Conservation (phyloP, 2,797 vertebrate species). For the Notoglanidium macrostoma region DNA sequence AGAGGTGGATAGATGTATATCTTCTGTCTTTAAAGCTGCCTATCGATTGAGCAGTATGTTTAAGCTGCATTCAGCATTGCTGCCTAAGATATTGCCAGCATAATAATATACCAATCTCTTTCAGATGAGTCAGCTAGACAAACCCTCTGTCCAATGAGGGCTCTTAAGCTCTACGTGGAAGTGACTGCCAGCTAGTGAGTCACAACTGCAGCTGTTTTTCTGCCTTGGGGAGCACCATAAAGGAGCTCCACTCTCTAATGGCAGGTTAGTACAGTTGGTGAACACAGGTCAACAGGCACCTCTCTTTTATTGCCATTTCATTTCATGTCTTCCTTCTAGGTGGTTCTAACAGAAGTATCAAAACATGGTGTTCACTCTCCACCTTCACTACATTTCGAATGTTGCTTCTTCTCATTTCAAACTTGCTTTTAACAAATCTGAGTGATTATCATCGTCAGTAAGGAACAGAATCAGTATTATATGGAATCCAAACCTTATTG, state of each 20-base stretch:
- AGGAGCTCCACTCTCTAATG: neutral
- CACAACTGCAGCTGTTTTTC: constrained; percentile 8
- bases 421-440: neutral
- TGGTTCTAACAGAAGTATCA: neutral
- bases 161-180: neutral
- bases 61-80: neutral
- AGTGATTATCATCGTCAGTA: neutral
- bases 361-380: neutral
- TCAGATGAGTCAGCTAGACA: neutral
- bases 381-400: neutral
- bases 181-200: neutral
- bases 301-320: neutral
- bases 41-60: neutral
- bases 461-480: neutral
- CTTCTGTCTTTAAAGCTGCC: neutral
- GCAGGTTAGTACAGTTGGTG: neutral
- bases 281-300: neutral
- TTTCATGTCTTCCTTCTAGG: neutral
- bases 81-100: neutral
- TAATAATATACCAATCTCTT: neutral
- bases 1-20: neutral
- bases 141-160: neutral
- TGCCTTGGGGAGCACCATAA: neutral
- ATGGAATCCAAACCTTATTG: neutral
- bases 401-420: neutral